These are phyloP conservation scores for Bucco capensis DNA, from an alignment of 2,113 vertebrate genomes.

Conservation along the genomic window DNA sequence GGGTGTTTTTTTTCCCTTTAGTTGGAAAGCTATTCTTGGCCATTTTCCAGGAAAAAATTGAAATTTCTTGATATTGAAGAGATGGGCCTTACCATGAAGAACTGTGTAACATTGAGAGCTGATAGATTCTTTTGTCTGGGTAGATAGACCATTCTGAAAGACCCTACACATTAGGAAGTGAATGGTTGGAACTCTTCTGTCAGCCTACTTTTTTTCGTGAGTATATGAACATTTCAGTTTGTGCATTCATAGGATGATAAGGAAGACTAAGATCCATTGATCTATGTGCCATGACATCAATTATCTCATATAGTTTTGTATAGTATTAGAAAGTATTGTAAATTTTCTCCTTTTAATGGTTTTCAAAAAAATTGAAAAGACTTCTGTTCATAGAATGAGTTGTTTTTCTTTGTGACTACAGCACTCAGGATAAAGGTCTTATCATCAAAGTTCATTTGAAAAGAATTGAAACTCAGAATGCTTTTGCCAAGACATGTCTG, in stretches of 20 bases:
- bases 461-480: background rate
- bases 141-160: background rate
- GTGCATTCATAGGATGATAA: background rate
- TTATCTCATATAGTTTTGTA: background rate
- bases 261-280: background rate
- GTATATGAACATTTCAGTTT: background rate
- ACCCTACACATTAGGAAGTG: background rate
- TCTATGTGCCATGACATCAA: background rate
- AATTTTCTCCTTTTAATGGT: background rate
- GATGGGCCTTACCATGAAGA: too few relatives aligned
- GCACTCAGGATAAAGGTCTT: background rate
- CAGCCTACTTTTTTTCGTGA: background rate
- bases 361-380: background rate
- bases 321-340: background rate
- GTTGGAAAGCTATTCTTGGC: background rate
- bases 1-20: background rate
- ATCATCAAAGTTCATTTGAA: background rate
- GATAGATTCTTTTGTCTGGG: background rate
- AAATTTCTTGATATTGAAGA: background rate
- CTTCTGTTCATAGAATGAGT: background rate
- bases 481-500: background rate
- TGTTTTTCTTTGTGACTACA: background rate
- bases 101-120: background rate
- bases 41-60: background rate
- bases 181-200: background rate